Percentiles rank a stretch among this genome's conserved stretches.
These are phyloP conservation scores for Microctonus hyperodae DNA, from an alignment of 2,888 invertebrate species.

Conservation along the genomic window DNA sequence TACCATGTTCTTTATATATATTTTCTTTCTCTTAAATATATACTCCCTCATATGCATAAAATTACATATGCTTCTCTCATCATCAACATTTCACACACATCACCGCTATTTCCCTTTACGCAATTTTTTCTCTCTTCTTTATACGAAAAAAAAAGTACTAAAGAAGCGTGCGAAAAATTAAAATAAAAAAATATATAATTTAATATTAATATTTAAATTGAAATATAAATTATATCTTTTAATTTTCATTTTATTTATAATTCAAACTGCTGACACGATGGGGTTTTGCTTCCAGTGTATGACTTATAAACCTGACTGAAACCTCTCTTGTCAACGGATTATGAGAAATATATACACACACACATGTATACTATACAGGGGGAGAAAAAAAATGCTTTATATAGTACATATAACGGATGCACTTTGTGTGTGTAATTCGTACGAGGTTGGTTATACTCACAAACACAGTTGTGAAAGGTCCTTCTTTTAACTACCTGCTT, in stretches of 20 bases:
- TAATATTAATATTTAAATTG: too few relatives aligned
- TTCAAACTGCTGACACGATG: neutral
- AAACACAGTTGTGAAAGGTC: neutral
- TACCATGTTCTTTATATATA: conserved; percentile 7
- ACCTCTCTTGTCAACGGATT: neutral
- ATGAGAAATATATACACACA: neutral
- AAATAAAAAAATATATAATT: neutral
- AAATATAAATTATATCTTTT: too few relatives aligned
- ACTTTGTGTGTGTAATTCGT: conserved; percentile 21
- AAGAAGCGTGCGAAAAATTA: neutral
- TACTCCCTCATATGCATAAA: conserved; percentile 7
- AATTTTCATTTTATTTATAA: neutral
- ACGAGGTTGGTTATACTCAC: conserved; percentile 26
- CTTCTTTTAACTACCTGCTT: conserved; percentile 22
- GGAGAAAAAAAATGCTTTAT: neutral
- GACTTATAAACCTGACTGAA: neutral
- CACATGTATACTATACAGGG: too few relatives aligned
- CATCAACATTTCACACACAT: conserved; percentile 24
- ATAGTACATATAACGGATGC: conserved; percentile 15
- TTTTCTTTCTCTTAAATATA: conserved; percentile 1
- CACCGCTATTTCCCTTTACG: conserved; percentile 28
- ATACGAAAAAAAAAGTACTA: neutral
- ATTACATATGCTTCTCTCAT: neutral
- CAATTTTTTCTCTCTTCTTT: conserved; percentile 16
- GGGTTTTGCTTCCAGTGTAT: neutral